Base-by-base conservation (phyloP, 2,113 vertebrate species). In the Caranx melampygus region DNA sequence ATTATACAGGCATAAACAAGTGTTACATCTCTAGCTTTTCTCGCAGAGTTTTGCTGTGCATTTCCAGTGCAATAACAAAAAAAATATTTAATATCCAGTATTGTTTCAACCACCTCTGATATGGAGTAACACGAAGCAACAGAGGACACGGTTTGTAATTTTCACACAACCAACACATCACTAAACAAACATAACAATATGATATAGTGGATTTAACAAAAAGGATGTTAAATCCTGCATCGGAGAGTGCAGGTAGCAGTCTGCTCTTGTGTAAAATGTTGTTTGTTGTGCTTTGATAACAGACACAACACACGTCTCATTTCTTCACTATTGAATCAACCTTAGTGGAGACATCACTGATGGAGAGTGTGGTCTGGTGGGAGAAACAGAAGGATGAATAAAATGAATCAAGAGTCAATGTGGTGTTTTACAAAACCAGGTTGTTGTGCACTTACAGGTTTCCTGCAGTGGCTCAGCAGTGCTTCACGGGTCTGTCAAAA, bases 401-500 rank as follows among this genome's bases (percentile, higher is more conserved):
- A 51, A 26, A 59, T 45, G 0, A 11, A 13, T 44, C 10, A 26
- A 0, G 15, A 18, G 5, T 7, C 35, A 40, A 0, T 0, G 2
- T 13, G 0, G 12, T 42, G 1, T 52, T 77, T 52, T 35, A 21
- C 11, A 33, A 42, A 75, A 67, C 2, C 8, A 0, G 61, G 33
- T 59, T 7, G 4, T 52, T 26, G 5, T 18, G n/a, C 51, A 87
- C 91, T 86, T 77, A 95, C 94, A 9, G 57, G 47, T 57, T 3
- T 52, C 40, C 4, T 55, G 0, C 93, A 12, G 44, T 12, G 68
- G 0, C 72, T 54, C 20, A 68, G 12, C 13, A 95, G 78, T 35
- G 90, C 83, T 2, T 93, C 92, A 71, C 90, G 86, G 44, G 84
- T 86, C 94, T 95, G 91, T 82, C 3, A 34, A 57, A 74, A 62